These are phyloP conservation scores for Papilio polyxenes DNA, from an alignment of 1,140 invertebrate species.

Conservation along the genomic window DNA sequence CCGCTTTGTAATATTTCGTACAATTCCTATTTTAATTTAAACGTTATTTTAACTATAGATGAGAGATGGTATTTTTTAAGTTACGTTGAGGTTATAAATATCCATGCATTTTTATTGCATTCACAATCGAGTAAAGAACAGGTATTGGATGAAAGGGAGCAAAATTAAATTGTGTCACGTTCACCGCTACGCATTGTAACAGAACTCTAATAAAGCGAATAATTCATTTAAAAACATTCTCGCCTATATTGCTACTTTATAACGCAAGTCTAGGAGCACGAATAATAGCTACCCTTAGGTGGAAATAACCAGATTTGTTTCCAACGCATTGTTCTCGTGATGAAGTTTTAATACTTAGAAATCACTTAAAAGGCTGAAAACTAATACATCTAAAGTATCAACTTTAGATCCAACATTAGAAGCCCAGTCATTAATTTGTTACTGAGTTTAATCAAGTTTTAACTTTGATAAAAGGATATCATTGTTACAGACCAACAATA, in stretches of 20 bases:
- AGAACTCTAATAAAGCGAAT: neutral
- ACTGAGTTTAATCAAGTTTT: neutral
- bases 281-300: neutral
- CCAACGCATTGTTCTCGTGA: too few relatives aligned
- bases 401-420: neutral
- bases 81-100: neutral
- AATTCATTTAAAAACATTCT: neutral
- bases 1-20: neutral
- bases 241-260: neutral
- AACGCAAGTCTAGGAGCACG: neutral
- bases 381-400: neutral
- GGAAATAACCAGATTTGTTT: too few relatives aligned
- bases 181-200: neutral
- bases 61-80: neutral
- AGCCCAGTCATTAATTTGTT: neutral
- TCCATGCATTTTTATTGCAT: neutral
- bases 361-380: too few relatives aligned
- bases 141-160: neutral
- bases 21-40: neutral
- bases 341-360: too few relatives aligned
- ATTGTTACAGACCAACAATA: neutral
- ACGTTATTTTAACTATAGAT: neutral
- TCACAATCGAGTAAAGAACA: neutral
- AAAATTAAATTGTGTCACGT: constrained; percentile 1
- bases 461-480: neutral